Evolutionary conservation across 2,797 vertebrate genomes (phyloP), one percentile per base, ranked within the genome.

Genomic region (Melanotaenia maccullochi): DNA sequence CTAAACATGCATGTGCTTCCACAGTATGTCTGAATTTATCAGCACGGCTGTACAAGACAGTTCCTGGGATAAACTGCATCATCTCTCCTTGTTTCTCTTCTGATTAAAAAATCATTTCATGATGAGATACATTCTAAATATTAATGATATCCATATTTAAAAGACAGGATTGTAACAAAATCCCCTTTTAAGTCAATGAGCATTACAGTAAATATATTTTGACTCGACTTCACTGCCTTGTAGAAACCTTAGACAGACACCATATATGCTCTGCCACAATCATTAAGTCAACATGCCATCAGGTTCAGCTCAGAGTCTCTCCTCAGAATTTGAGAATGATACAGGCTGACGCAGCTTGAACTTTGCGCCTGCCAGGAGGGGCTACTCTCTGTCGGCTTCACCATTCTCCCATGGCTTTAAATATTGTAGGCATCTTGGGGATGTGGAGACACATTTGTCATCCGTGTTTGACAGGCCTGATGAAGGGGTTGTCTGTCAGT

Each of bases 381-480:
- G 79, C 88, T 87, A 86, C 86, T 90, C 89, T 87, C 84, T 85
- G 77, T 82, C 78, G 82, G 68, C 81, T 81, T 81, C 71, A 35
- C 85, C 81, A 73, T 88, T 90, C 90, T 89, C 90, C 90, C 85
- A 84, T 87, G 89, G 86, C 79, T 90, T 92, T 91, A 91, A 93
- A 93, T 91, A 92, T 91, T 90, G 84, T 87, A 90, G 88, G 90
- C 89, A 91, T 93, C 86, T 87, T 75, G 83, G 91, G 88, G 89
- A 91, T 89, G 91, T 83, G 87, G 92, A 90, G 91, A 90, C 65
- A 49, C 91, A 93, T 94, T 94, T 92, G 92, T 94, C 93, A 93
- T 90, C 85, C 76, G 62, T 83, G 85, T 91, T 92, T 94, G 93
- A 93, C 93, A 92, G 91, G 82, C 84, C 90, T 93, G 92, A 93